Evolutionary conservation across 2,797 vertebrate species (phyloP).

Genomic region (Lacerta agilis): DNA sequence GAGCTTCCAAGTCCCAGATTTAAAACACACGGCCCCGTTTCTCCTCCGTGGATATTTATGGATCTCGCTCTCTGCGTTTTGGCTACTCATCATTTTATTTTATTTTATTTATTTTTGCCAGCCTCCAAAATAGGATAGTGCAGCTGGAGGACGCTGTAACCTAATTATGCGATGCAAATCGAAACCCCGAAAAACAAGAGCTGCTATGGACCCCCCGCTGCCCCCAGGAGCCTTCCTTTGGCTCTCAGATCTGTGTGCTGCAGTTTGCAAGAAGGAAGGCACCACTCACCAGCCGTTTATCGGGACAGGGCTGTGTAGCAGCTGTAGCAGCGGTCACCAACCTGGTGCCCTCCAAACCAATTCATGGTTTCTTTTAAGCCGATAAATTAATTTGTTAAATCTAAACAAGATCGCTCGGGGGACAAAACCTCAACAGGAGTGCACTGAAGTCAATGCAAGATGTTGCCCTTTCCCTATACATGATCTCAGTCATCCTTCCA

Average conservation of each 20-base stretch:
- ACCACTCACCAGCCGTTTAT: too few relatives aligned
- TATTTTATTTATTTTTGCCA: not conserved
- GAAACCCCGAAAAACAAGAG: not conserved
- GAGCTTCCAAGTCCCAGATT: not conserved
- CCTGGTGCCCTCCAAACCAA: too few relatives aligned
- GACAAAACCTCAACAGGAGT: not conserved
- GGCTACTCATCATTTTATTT: constrained; percentile 50
- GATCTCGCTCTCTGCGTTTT: constrained; percentile 28
- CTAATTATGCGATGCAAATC: not conserved
- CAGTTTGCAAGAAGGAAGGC: not conserved
- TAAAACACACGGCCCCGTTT: not conserved
- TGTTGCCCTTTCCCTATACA: not conserved
- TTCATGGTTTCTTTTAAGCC: too few relatives aligned
- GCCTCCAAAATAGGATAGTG: constrained; percentile 39
- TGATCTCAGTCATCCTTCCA: not conserved
- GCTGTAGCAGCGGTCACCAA: too few relatives aligned
- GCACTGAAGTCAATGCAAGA: not conserved
- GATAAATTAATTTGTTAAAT: not conserved
- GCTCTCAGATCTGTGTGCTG: not conserved
- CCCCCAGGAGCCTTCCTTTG: not conserved
- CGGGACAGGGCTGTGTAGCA: too few relatives aligned
- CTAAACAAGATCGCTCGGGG: not conserved
- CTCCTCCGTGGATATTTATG: not conserved
- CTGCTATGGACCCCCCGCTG: not conserved
- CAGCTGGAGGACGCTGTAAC: constrained; percentile 41